Conservation (phyloP, 1,140 invertebrate species). For the Cheumatopsyche charites region DNA sequence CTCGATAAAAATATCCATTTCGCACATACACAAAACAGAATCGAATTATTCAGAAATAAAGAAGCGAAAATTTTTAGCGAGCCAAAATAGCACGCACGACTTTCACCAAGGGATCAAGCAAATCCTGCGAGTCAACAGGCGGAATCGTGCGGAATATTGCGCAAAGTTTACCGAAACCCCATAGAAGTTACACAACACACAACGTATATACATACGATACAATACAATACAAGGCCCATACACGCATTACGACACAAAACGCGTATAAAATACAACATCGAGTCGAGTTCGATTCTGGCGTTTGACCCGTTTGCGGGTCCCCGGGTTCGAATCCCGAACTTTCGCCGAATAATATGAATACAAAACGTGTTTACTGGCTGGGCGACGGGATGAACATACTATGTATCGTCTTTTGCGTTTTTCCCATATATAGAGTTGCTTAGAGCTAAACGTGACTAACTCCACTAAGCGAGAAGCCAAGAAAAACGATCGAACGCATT, state of each 20-base stretch:
- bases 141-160: slow-evolving; percentile 8
- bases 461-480: too few relatives aligned
- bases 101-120: neutral
- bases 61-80: too few relatives aligned
- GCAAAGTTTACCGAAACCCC: neutral
- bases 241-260: too few relatives aligned
- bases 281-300: neutral
- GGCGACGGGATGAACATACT: slow-evolving; percentile 28
- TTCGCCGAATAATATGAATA: slow-evolving; percentile 35
- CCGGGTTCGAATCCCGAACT: neutral
- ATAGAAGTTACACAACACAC: neutral
- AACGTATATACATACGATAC: neutral
- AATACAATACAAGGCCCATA: too few relatives aligned
- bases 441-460: too few relatives aligned
- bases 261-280: too few relatives aligned
- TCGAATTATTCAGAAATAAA: too few relatives aligned
- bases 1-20: too few relatives aligned
- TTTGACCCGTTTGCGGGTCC: slow-evolving; percentile 3
- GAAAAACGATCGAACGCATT: too few relatives aligned
- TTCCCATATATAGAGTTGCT: too few relatives aligned
- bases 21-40: too few relatives aligned
- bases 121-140: slow-evolving; percentile 24
- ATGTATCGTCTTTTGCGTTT: slow-evolving; percentile 22
- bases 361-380: slow-evolving; percentile 30
- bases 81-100: slow-evolving; percentile 1